Evolutionary conservation across 1,140 invertebrate species (phyloP), one percentile per base, ranked within the genome.

Genomic region (Eubasilissa regina): DNA sequence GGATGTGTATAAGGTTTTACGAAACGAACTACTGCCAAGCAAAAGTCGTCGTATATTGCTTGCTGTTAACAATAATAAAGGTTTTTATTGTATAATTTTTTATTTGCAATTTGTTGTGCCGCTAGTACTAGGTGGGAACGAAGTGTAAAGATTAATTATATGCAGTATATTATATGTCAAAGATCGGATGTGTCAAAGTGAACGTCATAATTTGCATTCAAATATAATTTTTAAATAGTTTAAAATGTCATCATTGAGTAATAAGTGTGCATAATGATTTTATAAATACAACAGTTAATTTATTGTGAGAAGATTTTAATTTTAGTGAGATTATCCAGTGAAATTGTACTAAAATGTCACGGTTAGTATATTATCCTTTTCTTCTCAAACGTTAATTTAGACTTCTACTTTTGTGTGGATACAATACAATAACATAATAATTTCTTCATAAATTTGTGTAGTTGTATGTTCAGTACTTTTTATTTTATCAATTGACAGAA

Each of bases 321-420:
- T 17, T 51, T 19, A 19, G 66, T 25, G 10, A 11, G 11, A 21
- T 70, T 51, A 17, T 47, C 10, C 17, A 66, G 4, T 47, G n/a
- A 44, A 1, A 66, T 48, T 70, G 3, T 10, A 21, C 15, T 70
- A 51, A 17, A 25, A 70, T 70, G 66, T 70, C 66, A 70, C 66
- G 66, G 66, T 70, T 70, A 21, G 66, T 70, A 68, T 68, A 68
- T 43, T 56, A 10, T n/a, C 15, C 7, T 6, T 56, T 56, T 56
- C n/a, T n/a, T 8, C 7, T 12, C n/a, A 35, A 35, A 6, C 25
- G 6, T 35, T 35, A 3, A 35, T 35, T 35, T 35, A 35, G 25
- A 35, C 6, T 35, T 35, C 1, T 35, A 6, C 25, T 6, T 35
- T 35, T 35, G 25, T 35, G 25, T 35, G 1, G 25, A 35, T 35